Evolutionary conservation across 2,888 invertebrate genomes (phyloP), one percentile per base, ranked within the genome.

Genomic region (Athetis lepigone): DNA sequence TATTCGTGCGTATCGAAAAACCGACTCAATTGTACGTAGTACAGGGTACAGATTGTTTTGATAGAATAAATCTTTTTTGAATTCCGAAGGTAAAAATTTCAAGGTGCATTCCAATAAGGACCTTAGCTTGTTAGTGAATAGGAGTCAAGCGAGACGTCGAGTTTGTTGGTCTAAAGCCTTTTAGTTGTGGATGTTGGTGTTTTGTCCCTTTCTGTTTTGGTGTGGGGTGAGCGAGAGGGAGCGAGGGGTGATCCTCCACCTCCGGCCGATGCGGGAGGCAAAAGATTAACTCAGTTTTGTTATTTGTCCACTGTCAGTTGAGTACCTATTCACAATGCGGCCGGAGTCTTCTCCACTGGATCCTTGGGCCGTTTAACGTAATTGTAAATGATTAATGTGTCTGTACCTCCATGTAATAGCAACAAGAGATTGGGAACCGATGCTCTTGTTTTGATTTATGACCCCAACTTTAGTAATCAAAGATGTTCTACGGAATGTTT

Each of bases 221-320:
- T 88, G 81, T 70, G 54, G 77, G 55, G 52, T 74, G 89, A 93
- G 84, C 85, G 92, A 88, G 93, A 92, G 80, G 86, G 70, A 70
- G 62, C 45, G 69, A 77, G 82, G 93, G 94, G 93, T 90, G 92
- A 88, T 81, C 87, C 91, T 90, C 92, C 86, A 88, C 89, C 92
- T 91, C 92, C 87, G 68, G 78, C 74, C 85, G 78, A 87, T 70
- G 87, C 91, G 93, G 94, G 94, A 90, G 94, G 94, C 90, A 90
- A 94, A 94, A 94, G 94, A 94, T 95, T 95, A 95, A 95, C 94
- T 94, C 92, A 95, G 94, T 95, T 94, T 94, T 93, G 94, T 94
- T 94, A 94, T 95, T 95, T 95, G 94, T 95, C 94, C 94, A 94
- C 93, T 94, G 94, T 93, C 94, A 94, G 94, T 93, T 88, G 93